Evolutionary conservation across 2,888 invertebrate genomes (phyloP), one percentile per base, ranked within the genome.

Genomic region (Melipona bicolor): DNA sequence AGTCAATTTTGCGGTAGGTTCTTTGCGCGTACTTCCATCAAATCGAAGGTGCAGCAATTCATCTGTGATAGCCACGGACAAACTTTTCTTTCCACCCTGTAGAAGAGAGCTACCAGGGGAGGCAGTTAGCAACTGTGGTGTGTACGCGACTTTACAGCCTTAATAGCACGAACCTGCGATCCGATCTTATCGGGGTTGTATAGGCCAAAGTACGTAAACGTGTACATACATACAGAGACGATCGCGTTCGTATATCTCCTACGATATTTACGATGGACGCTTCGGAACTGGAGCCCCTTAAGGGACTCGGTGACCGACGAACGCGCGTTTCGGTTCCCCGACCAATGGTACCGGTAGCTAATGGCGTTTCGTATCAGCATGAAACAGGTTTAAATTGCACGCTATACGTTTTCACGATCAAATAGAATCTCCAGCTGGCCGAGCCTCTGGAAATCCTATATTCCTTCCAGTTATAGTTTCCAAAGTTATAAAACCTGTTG

Each of bases 151-250:
- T 71, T 65, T 76, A 49, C 67, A 68, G 27, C 50, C 61, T 83
- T 83, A 76, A 84, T 79, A n/a, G 27, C 62, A 27, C 36, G 32
- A 52, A 52, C 74, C 74, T 69, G 76, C 56, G 77, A 84, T 73
- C 83, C 76, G 76, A 85, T 77, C 67, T 77, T 85, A 83, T 74
- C 79, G 71, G 15, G 54, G 43, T n/a, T 70, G 62, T 77, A 43
- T 43, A 79, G 49, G 11, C 24, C 43, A 65, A 21, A 43, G 52
- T 79, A 68, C 67, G 62, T 70, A 74, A 49, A n/a, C 56, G 54
- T 68, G 81, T 75, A 56, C 73, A 61, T 54, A 54, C 78, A 77
- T 62, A 68, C 21, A n/a, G n/a, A 15, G n/a, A 56, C 2, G 72
- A n/a, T 43, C 56, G 68, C 64, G 52, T 68, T 79, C 54, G 49